phyloP scores from a whole-genome alignment of 2,797 vertebrate species.

The Hyperoplus immaculatus region DNA sequence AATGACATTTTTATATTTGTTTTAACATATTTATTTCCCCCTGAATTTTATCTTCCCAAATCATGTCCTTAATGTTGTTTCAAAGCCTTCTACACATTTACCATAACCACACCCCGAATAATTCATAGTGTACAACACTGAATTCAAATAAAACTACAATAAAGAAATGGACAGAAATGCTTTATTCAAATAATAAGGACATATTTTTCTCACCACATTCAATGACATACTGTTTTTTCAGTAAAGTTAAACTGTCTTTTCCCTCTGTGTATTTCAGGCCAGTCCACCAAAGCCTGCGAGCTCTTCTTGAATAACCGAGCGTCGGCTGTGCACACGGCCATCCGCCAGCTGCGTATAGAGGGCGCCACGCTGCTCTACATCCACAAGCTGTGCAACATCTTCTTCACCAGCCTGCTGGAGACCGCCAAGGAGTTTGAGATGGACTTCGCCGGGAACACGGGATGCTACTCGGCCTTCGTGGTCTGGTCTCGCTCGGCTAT shows the following conservation, averaged over 20 bases:
- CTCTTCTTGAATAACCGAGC: conserved; percentile 96
- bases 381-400: conserved; percentile 98
- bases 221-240: not conserved
- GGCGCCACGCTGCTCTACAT: conserved; percentile 98
- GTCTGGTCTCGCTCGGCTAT: conserved; percentile 95
- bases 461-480: conserved; percentile 97
- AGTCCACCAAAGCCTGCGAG: conserved; percentile 97
- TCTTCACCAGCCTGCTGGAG: conserved; percentile 97
- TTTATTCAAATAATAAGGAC: too few relatives aligned
- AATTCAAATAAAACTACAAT: too few relatives aligned
- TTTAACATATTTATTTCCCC: not conserved
- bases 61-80: not conserved
- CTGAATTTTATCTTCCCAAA: not conserved
- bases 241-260: not conserved
- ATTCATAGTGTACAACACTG: too few relatives aligned
- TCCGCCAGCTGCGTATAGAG: conserved; percentile 96
- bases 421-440: conserved; percentile 96
- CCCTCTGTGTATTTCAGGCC: conserved; percentile 74
- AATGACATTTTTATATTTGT: not conserved
- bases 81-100: not conserved
- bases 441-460: conserved; percentile 94
- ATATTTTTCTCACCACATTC: not conserved
- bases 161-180: too few relatives aligned
- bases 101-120: too few relatives aligned
- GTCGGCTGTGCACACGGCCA: conserved; percentile 93